A percentile compares a stretch with the other conserved stretches of the same genome.
phyloP scores from a whole-genome alignment of 1,140 invertebrate genomes.

The Yoshiicerus persimilis region DNA sequence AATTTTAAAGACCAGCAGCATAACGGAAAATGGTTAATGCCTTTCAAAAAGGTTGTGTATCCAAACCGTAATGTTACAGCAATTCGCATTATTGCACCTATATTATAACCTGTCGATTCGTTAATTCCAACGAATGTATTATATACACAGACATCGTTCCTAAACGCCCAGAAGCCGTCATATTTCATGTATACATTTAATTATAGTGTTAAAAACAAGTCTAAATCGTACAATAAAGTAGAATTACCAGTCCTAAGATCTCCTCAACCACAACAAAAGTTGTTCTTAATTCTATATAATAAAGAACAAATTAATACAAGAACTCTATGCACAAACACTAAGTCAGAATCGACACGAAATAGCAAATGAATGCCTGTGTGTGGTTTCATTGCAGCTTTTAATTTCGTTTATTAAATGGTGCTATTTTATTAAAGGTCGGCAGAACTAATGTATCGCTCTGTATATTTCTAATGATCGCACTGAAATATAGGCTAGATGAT shows the following conservation, averaged over 20 bases:
- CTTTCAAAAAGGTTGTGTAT: neutral
- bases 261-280: neutral
- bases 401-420: neutral
- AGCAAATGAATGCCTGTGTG: neutral
- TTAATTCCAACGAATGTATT: neutral
- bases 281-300: neutral
- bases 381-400: neutral
- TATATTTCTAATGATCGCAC: too few species aligned
- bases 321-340: neutral
- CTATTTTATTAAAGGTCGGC: neutral
- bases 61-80: neutral
- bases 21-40: neutral
- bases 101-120: neutral
- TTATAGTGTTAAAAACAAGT: neutral
- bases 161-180: neutral
- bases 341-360: neutral
- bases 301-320: neutral
- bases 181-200: neutral
- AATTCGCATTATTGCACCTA: neutral
- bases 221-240: neutral
- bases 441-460: too few species aligned
- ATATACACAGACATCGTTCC: too few species aligned
- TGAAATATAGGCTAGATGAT: too few species aligned
- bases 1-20: neutral
- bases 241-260: neutral